Percentiles rank a stretch among this genome's conserved stretches.
Evolutionary conservation across 2,113 vertebrate genomes (phyloP).

Genomic region (Barnardius zonarius): DNA sequence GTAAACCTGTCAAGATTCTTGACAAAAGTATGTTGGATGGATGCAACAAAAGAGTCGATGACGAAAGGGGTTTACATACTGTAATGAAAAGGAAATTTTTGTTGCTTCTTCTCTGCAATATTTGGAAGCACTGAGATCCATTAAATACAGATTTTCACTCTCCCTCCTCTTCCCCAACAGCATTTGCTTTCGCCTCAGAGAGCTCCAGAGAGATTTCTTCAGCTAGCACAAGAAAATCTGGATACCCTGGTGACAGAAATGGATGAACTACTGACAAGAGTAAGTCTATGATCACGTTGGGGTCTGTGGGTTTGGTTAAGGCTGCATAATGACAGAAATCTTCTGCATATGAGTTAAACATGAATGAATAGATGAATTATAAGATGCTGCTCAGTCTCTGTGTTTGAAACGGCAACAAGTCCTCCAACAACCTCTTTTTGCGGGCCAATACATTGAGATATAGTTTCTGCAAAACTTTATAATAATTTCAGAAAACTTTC

Average conservation of each 20-base stretch:
- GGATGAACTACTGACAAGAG: constrained; percentile 93
- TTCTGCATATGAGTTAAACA: constrained; percentile 32
- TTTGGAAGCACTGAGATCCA: not conserved
- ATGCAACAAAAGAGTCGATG: not conserved
- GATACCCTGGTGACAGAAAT: constrained; percentile 90
- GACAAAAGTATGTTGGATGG: not conserved
- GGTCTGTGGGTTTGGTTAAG: not conserved
- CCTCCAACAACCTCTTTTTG: not conserved
- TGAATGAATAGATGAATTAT: constrained; percentile 25
- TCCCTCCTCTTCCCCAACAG: constrained; percentile 63
- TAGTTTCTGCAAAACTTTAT: not conserved
- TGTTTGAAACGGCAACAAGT: not conserved
- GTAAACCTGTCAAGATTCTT: not conserved
- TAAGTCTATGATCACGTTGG: constrained; percentile 64
- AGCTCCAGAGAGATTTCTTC: constrained; percentile 90
- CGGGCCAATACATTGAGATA: not conserved
- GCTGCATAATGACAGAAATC: not conserved
- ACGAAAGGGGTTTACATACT: not conserved
- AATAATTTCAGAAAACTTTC: not conserved
- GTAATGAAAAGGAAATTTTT: not conserved
- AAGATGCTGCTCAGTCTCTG: not conserved
- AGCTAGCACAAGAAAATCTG: constrained; percentile 89
- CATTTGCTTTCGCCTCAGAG: constrained; percentile 94
- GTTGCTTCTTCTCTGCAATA: not conserved
- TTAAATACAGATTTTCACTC: constrained; percentile 17